phyloP scores from a whole-genome alignment of 2,797 vertebrate species.

The Danio albolineatus region DNA sequence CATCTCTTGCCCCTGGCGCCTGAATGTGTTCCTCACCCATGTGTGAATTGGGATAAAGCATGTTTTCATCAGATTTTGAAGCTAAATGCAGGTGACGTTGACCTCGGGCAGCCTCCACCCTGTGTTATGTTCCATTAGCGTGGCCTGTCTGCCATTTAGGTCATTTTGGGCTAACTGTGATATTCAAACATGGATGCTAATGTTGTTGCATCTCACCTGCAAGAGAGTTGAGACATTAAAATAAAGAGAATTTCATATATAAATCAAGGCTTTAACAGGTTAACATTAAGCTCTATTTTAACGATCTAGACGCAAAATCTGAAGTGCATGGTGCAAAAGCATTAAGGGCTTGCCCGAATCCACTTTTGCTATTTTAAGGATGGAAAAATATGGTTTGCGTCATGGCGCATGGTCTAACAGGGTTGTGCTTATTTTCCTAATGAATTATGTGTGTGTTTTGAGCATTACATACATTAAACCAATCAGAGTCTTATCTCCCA shows the following conservation, averaged over 20 bases:
- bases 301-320: too few species aligned
- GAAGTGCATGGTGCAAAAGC: too few species aligned
- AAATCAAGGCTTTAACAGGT: not conserved
- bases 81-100: slow-evolving; percentile 66
- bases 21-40: slow-evolving; percentile 18
- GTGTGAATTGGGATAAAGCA: slow-evolving; percentile 42
- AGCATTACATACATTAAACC: too few species aligned
- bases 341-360: too few species aligned
- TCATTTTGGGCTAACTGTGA: slow-evolving; percentile 57
- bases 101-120: slow-evolving; percentile 62
- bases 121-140: slow-evolving; percentile 49
- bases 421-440: too few species aligned
- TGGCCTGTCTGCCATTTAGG: slow-evolving; percentile 62
- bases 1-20: not conserved
- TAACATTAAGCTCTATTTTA: too few species aligned
- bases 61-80: slow-evolving; percentile 63
- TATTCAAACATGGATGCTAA: slow-evolving; percentile 37
- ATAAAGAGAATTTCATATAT: not conserved
- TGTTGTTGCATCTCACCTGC: not conserved
- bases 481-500: too few species aligned
- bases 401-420: too few species aligned
- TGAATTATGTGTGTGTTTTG: too few species aligned
- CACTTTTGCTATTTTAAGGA: too few species aligned
- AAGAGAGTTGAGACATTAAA: not conserved
- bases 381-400: too few species aligned